phyloP scores from a whole-genome alignment of 2,797 vertebrate species.

The Lutra lutra region DNA sequence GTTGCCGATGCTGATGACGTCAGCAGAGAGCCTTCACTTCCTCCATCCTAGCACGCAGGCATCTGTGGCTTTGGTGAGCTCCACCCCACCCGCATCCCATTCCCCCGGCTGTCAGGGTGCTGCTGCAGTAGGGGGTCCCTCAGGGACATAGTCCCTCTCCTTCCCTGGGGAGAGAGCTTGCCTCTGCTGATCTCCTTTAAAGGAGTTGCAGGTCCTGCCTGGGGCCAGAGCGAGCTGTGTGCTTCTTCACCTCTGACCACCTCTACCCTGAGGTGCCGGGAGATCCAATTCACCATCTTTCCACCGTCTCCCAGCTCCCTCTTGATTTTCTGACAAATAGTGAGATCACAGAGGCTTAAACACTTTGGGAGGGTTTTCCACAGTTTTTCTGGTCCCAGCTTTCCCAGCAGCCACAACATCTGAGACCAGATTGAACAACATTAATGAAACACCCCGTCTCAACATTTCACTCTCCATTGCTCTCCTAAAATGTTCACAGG shows the following conservation, averaged over 20 bases:
- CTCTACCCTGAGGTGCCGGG: not conserved
- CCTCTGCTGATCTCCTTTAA: not conserved
- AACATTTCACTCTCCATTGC: not conserved
- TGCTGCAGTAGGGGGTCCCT: too few species aligned
- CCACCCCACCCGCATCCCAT: accelerated
- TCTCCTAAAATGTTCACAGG: not conserved
- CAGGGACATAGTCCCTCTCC: accelerated
- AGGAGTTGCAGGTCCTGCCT: too few species aligned
- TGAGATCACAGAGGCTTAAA: not conserved
- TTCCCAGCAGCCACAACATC: not conserved
- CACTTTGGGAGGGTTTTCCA: not conserved
- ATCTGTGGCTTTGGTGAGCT: not conserved
- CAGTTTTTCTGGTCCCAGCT: not conserved
- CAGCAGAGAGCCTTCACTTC: accelerated
- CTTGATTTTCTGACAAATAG: not conserved
- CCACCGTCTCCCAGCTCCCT: not conserved
- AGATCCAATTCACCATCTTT: not conserved
- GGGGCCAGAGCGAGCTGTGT: too few species aligned
- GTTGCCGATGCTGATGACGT: not conserved
- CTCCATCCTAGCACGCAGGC: accelerated
- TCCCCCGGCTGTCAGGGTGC: not conserved
- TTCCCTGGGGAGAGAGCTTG: not conserved
- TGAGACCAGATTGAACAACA: not conserved
- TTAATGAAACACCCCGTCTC: not conserved
- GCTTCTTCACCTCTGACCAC: too few species aligned